Conservation (phyloP, 2,797 vertebrate genomes). For the Poecile montanus region DNA sequence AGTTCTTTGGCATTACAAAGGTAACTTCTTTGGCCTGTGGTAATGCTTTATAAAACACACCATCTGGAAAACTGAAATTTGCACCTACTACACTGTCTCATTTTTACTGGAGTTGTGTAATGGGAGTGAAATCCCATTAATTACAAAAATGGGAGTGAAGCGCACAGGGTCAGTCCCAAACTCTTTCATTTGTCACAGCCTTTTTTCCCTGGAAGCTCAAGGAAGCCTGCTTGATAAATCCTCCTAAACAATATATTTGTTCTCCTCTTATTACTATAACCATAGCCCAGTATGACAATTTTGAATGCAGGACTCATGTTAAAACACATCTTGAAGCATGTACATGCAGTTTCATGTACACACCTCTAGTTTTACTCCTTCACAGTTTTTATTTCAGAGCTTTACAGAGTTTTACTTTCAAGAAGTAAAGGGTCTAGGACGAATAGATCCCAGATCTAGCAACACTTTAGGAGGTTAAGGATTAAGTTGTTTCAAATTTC, state of each 20-base stretch:
- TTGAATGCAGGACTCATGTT: background rate
- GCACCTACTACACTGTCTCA: background rate
- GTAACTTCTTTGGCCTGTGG: background rate
- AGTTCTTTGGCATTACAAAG: background rate
- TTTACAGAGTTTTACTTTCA: background rate
- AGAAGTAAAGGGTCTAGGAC: background rate
- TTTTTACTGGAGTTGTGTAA: background rate
- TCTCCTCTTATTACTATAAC: background rate
- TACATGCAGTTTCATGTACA: background rate
- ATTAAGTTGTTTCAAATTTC: background rate
- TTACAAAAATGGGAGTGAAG: background rate
- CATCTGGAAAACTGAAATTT: background rate
- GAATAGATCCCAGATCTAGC: background rate
- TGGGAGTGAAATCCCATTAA: background rate
- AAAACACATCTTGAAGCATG: background rate
- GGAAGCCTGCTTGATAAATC: background rate
- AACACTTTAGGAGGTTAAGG: background rate
- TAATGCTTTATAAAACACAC: background rate
- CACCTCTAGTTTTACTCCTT: background rate
- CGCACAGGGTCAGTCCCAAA: background rate
- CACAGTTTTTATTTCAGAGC: background rate
- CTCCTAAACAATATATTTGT: background rate
- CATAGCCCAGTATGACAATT: background rate
- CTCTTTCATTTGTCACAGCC: background rate
- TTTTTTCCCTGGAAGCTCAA: background rate